A percentile compares a stretch with the other conserved stretches of the same genome.
phyloP scores from a whole-genome alignment of 1,140 invertebrate species.

The Drosophila funebris region DNA sequence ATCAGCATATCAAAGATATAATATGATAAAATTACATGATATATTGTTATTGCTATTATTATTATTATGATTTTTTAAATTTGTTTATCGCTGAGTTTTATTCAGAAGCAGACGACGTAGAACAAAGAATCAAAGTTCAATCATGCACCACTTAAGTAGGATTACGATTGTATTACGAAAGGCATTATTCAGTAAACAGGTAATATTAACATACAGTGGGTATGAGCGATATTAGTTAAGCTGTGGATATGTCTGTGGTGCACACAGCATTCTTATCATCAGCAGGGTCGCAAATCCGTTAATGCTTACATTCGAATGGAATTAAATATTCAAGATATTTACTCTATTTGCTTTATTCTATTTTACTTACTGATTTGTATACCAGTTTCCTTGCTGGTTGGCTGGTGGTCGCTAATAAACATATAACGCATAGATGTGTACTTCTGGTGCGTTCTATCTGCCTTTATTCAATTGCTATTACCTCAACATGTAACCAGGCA shows the following conservation, averaged over 20 bases:
- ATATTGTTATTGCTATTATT: too few species aligned
- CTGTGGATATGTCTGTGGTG: too few species aligned
- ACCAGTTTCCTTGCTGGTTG: background rate
- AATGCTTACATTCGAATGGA: background rate
- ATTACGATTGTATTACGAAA: too few species aligned
- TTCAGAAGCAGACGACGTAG: too few species aligned
- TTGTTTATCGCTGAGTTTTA: too few species aligned
- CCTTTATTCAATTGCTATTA: slow-evolving; percentile 63
- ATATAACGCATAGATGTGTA: slow-evolving; percentile 67
- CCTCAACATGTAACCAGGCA: slow-evolving; percentile 6
- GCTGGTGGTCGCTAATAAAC: slow-evolving; percentile 47
- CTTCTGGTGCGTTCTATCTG: slow-evolving; percentile 53
- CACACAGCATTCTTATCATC: too few species aligned
- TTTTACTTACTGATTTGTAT: background rate
- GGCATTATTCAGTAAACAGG: too few species aligned
- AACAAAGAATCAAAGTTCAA: too few species aligned
- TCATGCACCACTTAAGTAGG: too few species aligned
- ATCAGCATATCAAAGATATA: too few species aligned
- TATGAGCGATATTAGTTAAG: background rate
- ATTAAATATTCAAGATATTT: background rate
- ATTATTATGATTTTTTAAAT: too few species aligned
- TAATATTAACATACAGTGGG: background rate
- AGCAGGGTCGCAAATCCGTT: background rate
- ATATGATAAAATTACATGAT: too few species aligned
- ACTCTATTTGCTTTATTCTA: background rate